phyloP scores from a whole-genome alignment of 2,888 invertebrate genomes.

The Chydorus sphaericus region DNA sequence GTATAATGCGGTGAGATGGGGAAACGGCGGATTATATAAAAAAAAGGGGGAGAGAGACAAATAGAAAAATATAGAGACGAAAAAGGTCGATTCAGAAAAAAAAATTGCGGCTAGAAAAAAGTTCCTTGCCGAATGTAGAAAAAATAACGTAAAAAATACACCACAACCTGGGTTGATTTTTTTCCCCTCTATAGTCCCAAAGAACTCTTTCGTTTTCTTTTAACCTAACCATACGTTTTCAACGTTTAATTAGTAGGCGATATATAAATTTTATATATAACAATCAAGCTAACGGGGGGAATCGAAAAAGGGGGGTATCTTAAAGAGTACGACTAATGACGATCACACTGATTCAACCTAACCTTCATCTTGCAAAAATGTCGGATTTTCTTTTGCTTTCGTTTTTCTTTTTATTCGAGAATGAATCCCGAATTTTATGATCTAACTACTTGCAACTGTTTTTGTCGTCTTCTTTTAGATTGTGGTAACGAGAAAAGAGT shows the following conservation, averaged over 20 bases:
- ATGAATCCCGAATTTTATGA: not conserved
- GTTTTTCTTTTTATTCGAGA: not conserved
- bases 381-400: not conserved
- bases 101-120: not conserved
- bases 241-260: not conserved
- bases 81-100: too few relatives aligned
- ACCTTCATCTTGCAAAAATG: too few relatives aligned
- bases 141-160: constrained; percentile 2
- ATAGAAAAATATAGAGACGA: constrained; percentile 7
- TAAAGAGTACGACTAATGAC: constrained; percentile 2
- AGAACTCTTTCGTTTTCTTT: not conserved
- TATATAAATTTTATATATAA: not conserved
- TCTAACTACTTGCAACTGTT: too few relatives aligned
- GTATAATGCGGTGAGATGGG: not conserved
- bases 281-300: constrained; percentile 1
- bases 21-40: too few relatives aligned
- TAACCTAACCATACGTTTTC: constrained; percentile 5
- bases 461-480: not conserved
- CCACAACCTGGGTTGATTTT: constrained; percentile 12
- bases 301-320: too few relatives aligned
- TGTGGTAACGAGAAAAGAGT: not conserved
- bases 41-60: constrained; percentile 1
- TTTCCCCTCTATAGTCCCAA: not conserved
- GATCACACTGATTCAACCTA: constrained; percentile 1
- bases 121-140: not conserved